These are phyloP conservation scores for Desmophyllum pertusum DNA, from an alignment of 92 coral and sea anemone genomes.

Conservation along the genomic window DNA sequence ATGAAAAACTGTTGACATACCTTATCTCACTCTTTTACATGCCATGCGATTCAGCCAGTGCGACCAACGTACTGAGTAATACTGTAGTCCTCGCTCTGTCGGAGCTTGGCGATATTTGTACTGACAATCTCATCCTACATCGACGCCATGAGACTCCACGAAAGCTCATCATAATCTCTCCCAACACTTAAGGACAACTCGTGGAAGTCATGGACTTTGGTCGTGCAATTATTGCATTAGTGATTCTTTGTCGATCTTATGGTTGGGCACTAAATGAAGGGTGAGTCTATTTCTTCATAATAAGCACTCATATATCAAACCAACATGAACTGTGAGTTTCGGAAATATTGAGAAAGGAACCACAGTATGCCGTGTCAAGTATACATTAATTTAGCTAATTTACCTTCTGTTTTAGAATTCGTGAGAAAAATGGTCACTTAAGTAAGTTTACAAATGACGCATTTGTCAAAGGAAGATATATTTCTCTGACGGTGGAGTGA, in stretches of 20 bases:
- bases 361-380: background rate
- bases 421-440: background rate
- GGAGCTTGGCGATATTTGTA: background rate
- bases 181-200: background rate
- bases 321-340: background rate
- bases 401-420: background rate
- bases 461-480: background rate
- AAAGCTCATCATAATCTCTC: background rate
- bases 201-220: conserved; percentile 3
- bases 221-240: background rate
- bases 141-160: background rate
- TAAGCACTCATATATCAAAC: background rate
- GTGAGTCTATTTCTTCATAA: background rate
- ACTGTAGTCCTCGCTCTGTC: background rate
- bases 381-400: background rate
- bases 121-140: too few species aligned
- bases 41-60: background rate
- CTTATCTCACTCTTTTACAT: background rate
- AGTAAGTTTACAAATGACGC: background rate
- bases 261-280: conserved; percentile 8
- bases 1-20: background rate
- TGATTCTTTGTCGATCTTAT: background rate
- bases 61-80: background rate
- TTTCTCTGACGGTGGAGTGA: background rate
- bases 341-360: background rate